Base-by-base conservation (phyloP, 2,888 invertebrate genomes). In the Tipula confusa region DNA sequence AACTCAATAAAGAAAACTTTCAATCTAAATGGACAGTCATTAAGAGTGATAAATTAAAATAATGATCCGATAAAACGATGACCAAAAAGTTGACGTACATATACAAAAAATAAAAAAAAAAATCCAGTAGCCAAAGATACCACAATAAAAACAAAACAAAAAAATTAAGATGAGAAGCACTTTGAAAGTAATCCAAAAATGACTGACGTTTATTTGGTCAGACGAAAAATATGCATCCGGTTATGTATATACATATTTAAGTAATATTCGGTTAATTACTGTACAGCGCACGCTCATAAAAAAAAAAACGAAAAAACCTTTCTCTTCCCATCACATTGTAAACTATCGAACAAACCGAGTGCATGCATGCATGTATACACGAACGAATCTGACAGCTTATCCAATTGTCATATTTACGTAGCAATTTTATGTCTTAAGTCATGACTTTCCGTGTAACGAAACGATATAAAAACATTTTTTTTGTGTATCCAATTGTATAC, bases 361-460 rank as follows among this genome's bases (percentile, higher is more conserved):
- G 38, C 38, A 38, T 38, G 38, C 13, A 13, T 38, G 13, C 13
- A 38, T 13, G 43, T 6, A 43, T 15, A 15, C n/a, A 64, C 64
- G 64, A 64, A 24, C n/a, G 24, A 64, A 64, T 64, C 64, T 64
- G 64, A 11, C 64, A 64, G 64, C 64, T 64, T 64, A 64, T 24
- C 64, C 24, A 64, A 64, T 64, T 64, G 64, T 64, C 64, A 64
- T 64, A 64, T 64, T 24, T 64, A 64, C 64, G 64, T 64, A 64
- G 64, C 64, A 64, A 64, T 64, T 64, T 64, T 24, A 64, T 64
- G 64, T 64, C 64, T 64, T 64, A 64, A 64, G 64, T 24, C 64
- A 9, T 64, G 11, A 24, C 64, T 64, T 64, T 64, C 24, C 64
- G 64, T 64, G 64, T 24, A 64, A 64, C 64, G 64, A 43, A 9